These are phyloP conservation scores for Mesembrinibis cayennensis DNA, from an alignment of 2,113 vertebrate species.

Conservation along the genomic window DNA sequence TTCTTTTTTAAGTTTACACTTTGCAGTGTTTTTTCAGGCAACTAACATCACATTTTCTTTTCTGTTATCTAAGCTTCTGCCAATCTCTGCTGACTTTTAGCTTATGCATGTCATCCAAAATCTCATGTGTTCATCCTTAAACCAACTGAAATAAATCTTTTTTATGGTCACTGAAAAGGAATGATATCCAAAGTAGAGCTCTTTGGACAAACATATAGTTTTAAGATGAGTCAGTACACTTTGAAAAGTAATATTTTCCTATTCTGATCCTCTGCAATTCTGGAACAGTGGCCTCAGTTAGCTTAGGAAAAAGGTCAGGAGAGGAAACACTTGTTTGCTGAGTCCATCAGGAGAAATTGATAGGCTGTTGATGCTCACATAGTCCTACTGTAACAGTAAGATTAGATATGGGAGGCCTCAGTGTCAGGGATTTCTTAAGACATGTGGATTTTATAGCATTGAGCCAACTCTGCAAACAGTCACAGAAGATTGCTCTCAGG, in stretches of 20 bases:
- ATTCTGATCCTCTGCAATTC: neutral
- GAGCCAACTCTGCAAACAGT: neutral
- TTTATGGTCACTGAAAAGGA: neutral
- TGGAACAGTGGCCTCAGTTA: neutral
- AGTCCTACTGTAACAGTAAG: neutral
- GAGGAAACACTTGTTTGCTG: neutral
- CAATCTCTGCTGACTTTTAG: neutral
- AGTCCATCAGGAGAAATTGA: neutral
- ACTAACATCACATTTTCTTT: neutral
- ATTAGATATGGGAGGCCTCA: neutral
- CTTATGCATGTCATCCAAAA: neutral
- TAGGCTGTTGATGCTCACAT: neutral
- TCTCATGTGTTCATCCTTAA: neutral
- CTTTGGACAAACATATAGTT: neutral
- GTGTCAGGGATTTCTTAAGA: neutral
- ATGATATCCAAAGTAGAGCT: neutral
- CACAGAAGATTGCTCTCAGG: neutral
- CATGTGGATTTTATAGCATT: neutral
- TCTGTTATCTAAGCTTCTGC: neutral
- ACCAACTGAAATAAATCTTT: neutral
- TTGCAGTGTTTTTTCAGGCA: neutral
- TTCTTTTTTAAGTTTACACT: neutral
- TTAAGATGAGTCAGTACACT: neutral
- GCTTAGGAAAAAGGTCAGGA: neutral
- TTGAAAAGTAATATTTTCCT: neutral